phyloP scores from a whole-genome alignment of 2,797 vertebrate species.

The Hippoglossus hippoglossus region DNA sequence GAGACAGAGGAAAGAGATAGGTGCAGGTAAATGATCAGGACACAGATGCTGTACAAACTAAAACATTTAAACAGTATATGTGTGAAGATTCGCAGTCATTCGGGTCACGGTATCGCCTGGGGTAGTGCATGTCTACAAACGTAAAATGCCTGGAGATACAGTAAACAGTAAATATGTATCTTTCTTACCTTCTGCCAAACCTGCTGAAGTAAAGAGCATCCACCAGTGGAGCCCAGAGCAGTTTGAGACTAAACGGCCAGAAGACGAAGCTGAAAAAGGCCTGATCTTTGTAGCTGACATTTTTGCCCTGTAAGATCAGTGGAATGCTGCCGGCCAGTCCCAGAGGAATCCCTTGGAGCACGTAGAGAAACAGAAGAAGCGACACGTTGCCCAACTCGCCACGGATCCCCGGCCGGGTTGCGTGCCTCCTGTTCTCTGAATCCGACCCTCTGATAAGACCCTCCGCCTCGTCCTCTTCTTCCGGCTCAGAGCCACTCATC shows the following conservation, averaged over 20 bases:
- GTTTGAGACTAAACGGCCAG: slow-evolving; percentile 98
- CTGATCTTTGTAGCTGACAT: slow-evolving; percentile 95
- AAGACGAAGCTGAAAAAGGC: slow-evolving; percentile 98
- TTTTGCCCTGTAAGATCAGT: slow-evolving; percentile 94
- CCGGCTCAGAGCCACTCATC: slow-evolving; percentile 61
- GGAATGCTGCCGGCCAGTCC: slow-evolving; percentile 97
- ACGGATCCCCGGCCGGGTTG: slow-evolving; percentile 68
- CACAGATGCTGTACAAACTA: background rate
- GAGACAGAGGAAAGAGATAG: background rate
- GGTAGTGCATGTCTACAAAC: too few species aligned
- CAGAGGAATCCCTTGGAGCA: slow-evolving; percentile 96
- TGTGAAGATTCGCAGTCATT: too few species aligned
- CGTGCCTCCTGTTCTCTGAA: slow-evolving; percentile 45
- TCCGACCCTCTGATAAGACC: slow-evolving; percentile 71
- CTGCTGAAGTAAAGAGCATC: slow-evolving; percentile 91
- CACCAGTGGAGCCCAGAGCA: slow-evolving; percentile 96
- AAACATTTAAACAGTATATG: too few species aligned
- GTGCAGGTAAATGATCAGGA: background rate
- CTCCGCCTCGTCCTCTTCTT: slow-evolving; percentile 79
- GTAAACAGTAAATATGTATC: too few species aligned
- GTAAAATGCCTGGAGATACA: too few species aligned
- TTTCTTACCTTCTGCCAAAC: slow-evolving; percentile 90
- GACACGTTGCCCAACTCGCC: slow-evolving; percentile 90
- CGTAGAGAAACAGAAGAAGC: slow-evolving; percentile 94
- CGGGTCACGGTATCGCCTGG: too few species aligned